A percentile compares a stretch with the other conserved stretches of the same genome.
Evolutionary conservation across 2,888 invertebrate species (phyloP).

Genomic region (Hylaea fasciaria): DNA sequence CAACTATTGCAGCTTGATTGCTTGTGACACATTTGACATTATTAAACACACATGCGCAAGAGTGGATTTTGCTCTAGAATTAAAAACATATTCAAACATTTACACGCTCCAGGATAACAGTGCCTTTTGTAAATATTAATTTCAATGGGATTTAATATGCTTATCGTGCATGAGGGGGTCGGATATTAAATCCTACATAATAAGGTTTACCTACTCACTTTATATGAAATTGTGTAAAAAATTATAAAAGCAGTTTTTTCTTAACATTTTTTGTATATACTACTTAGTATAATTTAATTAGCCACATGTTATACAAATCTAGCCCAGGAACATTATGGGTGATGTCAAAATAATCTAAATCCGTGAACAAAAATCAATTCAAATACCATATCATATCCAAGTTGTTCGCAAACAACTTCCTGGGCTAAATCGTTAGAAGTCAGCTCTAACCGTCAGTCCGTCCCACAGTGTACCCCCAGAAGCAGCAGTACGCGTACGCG

Average conservation of each 20-base stretch:
- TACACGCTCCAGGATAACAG: not conserved
- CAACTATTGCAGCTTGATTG: too few relatives aligned
- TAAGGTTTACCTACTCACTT: not conserved
- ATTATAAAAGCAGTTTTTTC: not conserved
- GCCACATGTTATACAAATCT: too few relatives aligned
- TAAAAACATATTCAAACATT: conserved; percentile 2
- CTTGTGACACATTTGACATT: too few relatives aligned
- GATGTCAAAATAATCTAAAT: too few relatives aligned
- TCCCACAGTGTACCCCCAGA: conserved; percentile 94
- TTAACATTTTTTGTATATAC: not conserved
- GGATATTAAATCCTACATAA: conserved; percentile 26
- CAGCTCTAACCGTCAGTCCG: conserved; percentile 11
- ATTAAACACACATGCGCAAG: too few relatives aligned
- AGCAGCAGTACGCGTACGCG: conserved; percentile 96
- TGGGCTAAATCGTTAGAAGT: not conserved
- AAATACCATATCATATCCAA: not conserved
- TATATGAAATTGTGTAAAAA: not conserved
- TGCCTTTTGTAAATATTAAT: conserved; percentile 56
- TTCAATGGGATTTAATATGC: conserved; percentile 31
- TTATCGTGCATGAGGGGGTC: conserved; percentile 36
- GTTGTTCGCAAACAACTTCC: not conserved
- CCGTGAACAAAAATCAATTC: too few relatives aligned
- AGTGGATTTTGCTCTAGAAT: too few relatives aligned
- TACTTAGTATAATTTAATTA: too few relatives aligned
- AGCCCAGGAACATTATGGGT: too few relatives aligned